Conservation (phyloP, 1,140 invertebrate species). For the Plodia interpunctella region DNA sequence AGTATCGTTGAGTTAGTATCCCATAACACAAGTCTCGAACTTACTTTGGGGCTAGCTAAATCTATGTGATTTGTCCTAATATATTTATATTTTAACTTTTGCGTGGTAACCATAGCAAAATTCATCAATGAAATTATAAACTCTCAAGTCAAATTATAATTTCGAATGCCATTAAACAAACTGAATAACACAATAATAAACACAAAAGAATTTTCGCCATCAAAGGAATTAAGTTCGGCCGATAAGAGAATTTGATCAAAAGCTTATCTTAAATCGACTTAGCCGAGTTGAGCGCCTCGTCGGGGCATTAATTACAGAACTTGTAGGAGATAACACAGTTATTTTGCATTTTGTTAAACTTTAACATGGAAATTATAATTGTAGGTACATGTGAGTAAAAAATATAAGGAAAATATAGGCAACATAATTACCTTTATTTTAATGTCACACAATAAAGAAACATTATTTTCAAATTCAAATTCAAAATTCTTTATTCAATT, state of each 20-base stretch:
- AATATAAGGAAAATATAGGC: neutral
- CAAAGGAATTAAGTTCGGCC: neutral
- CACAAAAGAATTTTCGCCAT: neutral
- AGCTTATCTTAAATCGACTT: conserved; percentile 15
- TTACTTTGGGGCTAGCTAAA: no score
- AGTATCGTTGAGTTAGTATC: no score
- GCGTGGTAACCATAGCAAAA: no score
- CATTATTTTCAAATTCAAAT: no score
- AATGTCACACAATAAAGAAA: no score
- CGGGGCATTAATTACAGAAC: conserved; percentile 11
- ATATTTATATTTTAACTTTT: no score
- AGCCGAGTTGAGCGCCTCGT: conserved; percentile 2
- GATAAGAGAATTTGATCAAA: conserved; percentile 15
- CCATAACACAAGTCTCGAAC: no score
- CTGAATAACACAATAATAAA: neutral
- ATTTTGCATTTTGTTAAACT: neutral
- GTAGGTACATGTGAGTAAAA: neutral
- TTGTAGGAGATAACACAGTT: conserved; percentile 9
- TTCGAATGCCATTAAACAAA: no score
- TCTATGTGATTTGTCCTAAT: no score
- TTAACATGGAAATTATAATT: neutral
- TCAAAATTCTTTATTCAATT: no score
- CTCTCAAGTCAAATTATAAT: no score
- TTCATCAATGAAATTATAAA: no score
- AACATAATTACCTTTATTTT: neutral